Evolutionary conservation across 2,888 invertebrate species (phyloP).

Genomic region (Scelioninae gen. 1): DNA sequence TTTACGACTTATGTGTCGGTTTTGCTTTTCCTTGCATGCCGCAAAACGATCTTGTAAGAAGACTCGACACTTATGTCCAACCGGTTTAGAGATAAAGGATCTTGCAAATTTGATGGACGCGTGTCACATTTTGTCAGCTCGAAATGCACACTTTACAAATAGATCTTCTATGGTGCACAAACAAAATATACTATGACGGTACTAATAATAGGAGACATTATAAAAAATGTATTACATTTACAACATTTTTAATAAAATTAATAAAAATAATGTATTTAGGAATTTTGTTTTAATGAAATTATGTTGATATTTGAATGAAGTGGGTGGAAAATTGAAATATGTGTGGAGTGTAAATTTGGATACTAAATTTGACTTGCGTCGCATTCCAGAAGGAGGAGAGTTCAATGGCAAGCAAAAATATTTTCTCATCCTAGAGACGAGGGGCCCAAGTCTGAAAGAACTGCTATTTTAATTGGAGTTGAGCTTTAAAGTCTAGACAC

Average conservation of each 20-base stretch:
- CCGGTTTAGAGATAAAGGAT: conserved; percentile 45
- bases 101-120: conserved; percentile 32
- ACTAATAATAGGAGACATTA: too few species aligned
- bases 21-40: conserved; percentile 67
- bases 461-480: conserved; percentile 80
- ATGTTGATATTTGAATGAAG: conserved; percentile 8
- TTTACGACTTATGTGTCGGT: conserved; percentile 74
- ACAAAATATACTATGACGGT: too few species aligned
- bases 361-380: conserved; percentile 38
- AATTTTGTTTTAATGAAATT: neutral
- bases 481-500: conserved; percentile 77
- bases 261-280: neutral
- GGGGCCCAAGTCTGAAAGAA: conserved; percentile 54
- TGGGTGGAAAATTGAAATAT: conserved; percentile 46
- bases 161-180: too few species aligned
- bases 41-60: conserved; percentile 58
- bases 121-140: conserved; percentile 20
- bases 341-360: conserved; percentile 28
- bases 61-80: conserved; percentile 17
- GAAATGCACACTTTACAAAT: conserved; percentile 2
- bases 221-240: too few species aligned
- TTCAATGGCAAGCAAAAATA: conserved; percentile 74
- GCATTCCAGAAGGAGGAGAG: conserved; percentile 41
- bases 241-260: neutral
- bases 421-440: conserved; percentile 66